Evolutionary conservation across 37 sponge, comb jelly and placozoan genomes (phyloP), one percentile per base, ranked within the genome.

Genomic region (Bolinopsis microptera): DNA sequence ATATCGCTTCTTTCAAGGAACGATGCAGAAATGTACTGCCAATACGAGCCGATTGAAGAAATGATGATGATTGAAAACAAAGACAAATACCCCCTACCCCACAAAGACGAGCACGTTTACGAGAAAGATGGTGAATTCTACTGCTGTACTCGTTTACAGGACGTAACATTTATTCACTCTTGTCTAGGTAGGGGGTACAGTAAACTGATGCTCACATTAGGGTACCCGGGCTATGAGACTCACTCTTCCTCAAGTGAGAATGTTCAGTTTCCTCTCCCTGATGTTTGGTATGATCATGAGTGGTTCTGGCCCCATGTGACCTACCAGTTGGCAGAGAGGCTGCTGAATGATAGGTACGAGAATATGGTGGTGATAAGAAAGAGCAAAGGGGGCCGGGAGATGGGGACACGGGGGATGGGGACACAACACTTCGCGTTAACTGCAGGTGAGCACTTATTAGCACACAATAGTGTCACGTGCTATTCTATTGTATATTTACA

Each of bases 271-370:
- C 9, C 61, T 48, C 61, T 48, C 9, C 61, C 61, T 18, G 61
- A 48, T 48, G 61, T 48, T 13, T 48, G 9, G 61, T 48, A 48
- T 48, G 61, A 48, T 18, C 61, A 48, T 48, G 75, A 72, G 31
- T 72, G 75, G 75, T 72, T 72, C 31, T 72, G 75, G 75, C 75
- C 75, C 75, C 75, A 28, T 3, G 31, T 72, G 26, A 30, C 75
- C 25, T 72, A 72, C 25, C 31, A n/a, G 31, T 5, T 24, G 75
- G 31, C 75, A 3, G 75, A 72, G 75, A 72, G 18, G 3, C 75
- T 72, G 2, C 75, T 72, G 3, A 72, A 72, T 72, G 75, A 30
- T n/a, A 8, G 75, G 3, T 3, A 72, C 22, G 75, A 72, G 31
- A 72, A 72, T 24, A 30, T 72, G 26, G 26, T 28, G 31, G 75